Evolutionary conservation across 2,888 invertebrate genomes (phyloP).

Genomic region (Hololepta plana): DNA sequence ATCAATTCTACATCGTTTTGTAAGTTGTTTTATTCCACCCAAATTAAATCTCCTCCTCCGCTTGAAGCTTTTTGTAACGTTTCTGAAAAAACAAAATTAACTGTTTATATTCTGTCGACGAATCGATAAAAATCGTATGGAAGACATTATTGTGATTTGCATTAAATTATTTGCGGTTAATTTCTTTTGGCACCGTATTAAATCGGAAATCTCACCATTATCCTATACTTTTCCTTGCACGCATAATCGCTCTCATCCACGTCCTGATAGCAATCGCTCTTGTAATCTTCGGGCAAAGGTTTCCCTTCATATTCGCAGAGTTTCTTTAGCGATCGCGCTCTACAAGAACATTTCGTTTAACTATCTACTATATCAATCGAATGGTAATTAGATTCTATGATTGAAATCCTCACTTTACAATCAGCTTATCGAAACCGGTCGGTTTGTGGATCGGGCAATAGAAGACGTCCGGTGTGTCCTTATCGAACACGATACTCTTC

Average conservation of each 20-base stretch:
- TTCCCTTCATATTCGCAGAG: slow-evolving; percentile 58
- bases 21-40: too few species aligned
- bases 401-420: slow-evolving; percentile 39
- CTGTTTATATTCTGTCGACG: too few species aligned
- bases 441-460: slow-evolving; percentile 64
- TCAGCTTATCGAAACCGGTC: slow-evolving; percentile 53
- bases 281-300: slow-evolving; percentile 50
- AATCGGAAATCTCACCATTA: slow-evolving; percentile 41
- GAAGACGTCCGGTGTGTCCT: slow-evolving; percentile 61
- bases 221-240: slow-evolving; percentile 62
- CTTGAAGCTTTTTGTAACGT: too few species aligned
- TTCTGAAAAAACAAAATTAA: too few species aligned
- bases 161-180: slow-evolving; percentile 4
- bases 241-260: slow-evolving; percentile 63
- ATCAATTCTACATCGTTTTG: too few species aligned
- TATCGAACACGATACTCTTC: slow-evolving; percentile 61
- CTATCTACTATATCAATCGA: slow-evolving; percentile 1
- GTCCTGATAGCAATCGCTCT: slow-evolving; percentile 63
- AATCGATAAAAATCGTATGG: too few species aligned
- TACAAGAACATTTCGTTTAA: too few species aligned
- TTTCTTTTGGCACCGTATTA: slow-evolving; percentile 5
- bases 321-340: slow-evolving; percentile 46
- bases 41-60: too few species aligned
- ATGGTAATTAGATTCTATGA: too few species aligned
- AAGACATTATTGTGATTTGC: too few species aligned